Conservation (phyloP, 2,797 vertebrate species). For the Myripristis jacobus region DNA sequence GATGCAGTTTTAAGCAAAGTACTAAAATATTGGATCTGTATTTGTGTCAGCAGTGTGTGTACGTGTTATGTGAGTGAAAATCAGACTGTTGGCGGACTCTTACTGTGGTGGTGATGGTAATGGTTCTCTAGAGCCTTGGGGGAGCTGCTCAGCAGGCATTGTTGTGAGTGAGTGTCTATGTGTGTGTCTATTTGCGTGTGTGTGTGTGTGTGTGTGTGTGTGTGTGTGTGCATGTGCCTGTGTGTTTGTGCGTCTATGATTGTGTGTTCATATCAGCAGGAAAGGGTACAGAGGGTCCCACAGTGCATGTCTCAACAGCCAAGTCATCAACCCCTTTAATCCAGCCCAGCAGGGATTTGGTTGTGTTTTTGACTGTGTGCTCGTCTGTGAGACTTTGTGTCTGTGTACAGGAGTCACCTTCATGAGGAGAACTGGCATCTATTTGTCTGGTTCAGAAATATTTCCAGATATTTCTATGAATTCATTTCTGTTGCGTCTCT, state of each 20-base stretch:
- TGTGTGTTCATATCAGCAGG: slow-evolving; percentile 64
- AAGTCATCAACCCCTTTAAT: slow-evolving; percentile 81
- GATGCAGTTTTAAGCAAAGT: slow-evolving; percentile 52
- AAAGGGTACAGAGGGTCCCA: slow-evolving; percentile 62
- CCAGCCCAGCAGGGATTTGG: slow-evolving; percentile 73
- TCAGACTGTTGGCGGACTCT: slow-evolving; percentile 71
- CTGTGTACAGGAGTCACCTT: slow-evolving; percentile 22
- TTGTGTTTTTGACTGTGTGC: slow-evolving; percentile 61
- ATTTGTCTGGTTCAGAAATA: slow-evolving; percentile 13
- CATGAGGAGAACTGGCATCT: slow-evolving; percentile 38
- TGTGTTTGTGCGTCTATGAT: slow-evolving; percentile 21
- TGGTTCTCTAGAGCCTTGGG: slow-evolving; percentile 76
- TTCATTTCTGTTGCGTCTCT: no score
- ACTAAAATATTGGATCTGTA: slow-evolving; percentile 39
- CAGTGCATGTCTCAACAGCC: slow-evolving; percentile 76
- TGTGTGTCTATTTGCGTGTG: no score
- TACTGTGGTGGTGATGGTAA: slow-evolving; percentile 77
- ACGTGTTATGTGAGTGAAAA: slow-evolving; percentile 64
- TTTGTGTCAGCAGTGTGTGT: slow-evolving; percentile 25
- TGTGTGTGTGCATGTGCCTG: neutral
- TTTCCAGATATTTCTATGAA: neutral
- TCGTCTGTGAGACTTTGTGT: slow-evolving; percentile 26
- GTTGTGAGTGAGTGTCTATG: no score
- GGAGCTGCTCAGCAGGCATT: slow-evolving; percentile 67
- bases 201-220: neutral